Base-by-base conservation (phyloP, 2,113 vertebrate species). In the Pithys albifrons region DNA sequence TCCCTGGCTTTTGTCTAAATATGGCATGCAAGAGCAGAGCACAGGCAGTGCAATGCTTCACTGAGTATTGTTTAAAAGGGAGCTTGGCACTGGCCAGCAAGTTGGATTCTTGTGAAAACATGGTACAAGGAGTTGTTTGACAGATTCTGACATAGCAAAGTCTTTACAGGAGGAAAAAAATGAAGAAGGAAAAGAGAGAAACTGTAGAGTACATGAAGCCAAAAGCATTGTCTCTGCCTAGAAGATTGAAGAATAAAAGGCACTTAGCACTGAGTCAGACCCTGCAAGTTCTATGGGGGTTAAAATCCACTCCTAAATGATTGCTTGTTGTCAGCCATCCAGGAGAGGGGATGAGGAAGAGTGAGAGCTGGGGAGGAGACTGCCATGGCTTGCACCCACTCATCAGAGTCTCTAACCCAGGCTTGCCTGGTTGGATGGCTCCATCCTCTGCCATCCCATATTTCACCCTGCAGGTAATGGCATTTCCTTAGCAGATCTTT, bases 1-100 rank as follows among this genome's bases (percentile, higher is more conserved):
- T 97, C 98, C 98, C 81, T 94, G 13, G 96, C 97, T 98, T 97
- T 98, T 98, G 97, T 96, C 98, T 97, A 97, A 98, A 98, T 98
- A 98, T 97, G 98, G 98, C 95, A 88, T 66, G 89, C 10, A 14
- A 95, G 82, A 96, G 92, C 74, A 2, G 78, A 88, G 93, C 67
- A 70, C 67, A 90, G 87, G 90, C 93, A 75, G 27, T 0, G 91
- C 91, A 91, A 84, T 97, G 93, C 93, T 95, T 97, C 96, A 96
- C 94, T n/a, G 76, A 94, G 93, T 75, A 95, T 95, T 96, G 97
- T 97, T 97, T 97, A 96, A 96, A 97, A 97, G 97, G 95, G 88
- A 72, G 88, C 94, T 96, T 98, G 97, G 98, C 97, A 96, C 55
- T 0, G 2, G 76, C 61, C 89, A 85, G 90, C 43, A 58, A 90